These are phyloP conservation scores for Melanostigma gelatinosum DNA, from an alignment of 2,113 vertebrate species.

Conservation along the genomic window DNA sequence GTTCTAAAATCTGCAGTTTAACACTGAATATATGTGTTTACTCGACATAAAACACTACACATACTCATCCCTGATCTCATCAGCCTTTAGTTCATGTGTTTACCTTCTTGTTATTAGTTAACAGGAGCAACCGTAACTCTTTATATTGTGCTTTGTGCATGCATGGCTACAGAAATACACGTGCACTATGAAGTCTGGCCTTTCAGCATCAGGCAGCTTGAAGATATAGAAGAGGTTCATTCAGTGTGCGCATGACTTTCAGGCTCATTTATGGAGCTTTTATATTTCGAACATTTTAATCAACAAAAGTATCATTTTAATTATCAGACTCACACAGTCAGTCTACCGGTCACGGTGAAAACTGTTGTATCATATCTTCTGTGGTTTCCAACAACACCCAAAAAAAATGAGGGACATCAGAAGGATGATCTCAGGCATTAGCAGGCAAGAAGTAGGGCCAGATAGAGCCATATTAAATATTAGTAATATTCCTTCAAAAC, in stretches of 20 bases:
- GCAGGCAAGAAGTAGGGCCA: too few species aligned
- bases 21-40: background rate
- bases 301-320: background rate
- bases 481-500: too few species aligned
- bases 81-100: background rate
- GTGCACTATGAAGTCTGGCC: background rate
- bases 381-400: background rate
- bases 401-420: too few species aligned
- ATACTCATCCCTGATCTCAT: background rate
- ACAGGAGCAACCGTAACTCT: background rate
- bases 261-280: background rate
- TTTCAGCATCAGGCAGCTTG: background rate
- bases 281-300: background rate
- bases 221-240: background rate
- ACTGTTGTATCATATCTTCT: too few species aligned
- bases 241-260: background rate
- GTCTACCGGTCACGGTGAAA: background rate
- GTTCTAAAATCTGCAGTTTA: constrained; percentile 2
- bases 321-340: background rate
- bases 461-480: too few species aligned
- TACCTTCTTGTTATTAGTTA: background rate
- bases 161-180: background rate
- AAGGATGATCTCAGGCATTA: too few species aligned
- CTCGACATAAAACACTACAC: background rate
- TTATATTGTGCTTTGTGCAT: background rate